Conservation (phyloP, 2,888 invertebrate species). For the Linyphia triangularis region DNA sequence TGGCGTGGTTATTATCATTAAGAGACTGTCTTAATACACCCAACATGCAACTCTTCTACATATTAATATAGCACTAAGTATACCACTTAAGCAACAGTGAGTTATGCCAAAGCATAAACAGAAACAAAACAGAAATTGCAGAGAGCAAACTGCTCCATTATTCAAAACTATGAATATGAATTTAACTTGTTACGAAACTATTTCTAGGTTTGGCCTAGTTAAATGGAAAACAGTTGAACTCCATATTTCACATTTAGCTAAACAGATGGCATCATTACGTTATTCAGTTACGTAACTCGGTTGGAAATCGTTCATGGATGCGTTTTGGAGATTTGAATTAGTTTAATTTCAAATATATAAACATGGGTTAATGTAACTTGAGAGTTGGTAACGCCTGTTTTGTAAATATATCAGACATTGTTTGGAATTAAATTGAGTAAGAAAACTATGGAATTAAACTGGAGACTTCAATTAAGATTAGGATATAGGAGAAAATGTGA, state of each 20-base stretch:
- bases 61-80: not conserved
- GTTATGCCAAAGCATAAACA: not conserved
- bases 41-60: not conserved
- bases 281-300: not conserved
- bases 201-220: not conserved
- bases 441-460: too few species aligned
- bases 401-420: too few species aligned
- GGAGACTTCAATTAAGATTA: too few species aligned
- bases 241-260: not conserved
- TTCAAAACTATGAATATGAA: not conserved
- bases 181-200: not conserved
- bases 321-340: not conserved
- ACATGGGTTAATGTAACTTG: too few species aligned
- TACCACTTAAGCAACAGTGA: not conserved
- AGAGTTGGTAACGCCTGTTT: too few species aligned
- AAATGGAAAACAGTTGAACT: not conserved
- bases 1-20: not conserved
- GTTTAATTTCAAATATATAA: too few species aligned
- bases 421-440: too few species aligned
- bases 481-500: too few species aligned
- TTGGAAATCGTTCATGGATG: not conserved
- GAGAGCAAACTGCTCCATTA: not conserved
- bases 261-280: not conserved
- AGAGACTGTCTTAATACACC: not conserved
- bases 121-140: not conserved